Evolutionary conservation across 2,113 vertebrate genomes (phyloP).

Genomic region (Gymnogyps californianus): DNA sequence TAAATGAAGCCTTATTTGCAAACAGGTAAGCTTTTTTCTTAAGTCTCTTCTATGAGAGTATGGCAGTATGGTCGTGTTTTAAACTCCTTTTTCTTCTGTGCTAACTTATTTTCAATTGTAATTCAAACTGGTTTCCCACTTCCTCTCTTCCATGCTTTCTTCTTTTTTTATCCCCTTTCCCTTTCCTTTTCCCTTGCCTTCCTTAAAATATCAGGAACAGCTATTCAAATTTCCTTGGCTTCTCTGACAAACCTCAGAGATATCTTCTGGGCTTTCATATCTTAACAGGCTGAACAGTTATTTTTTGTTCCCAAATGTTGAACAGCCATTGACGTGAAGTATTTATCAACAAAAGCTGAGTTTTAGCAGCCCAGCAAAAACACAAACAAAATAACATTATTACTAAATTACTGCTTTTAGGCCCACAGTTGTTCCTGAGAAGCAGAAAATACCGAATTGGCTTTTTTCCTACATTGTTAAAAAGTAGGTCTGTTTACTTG

Average conservation of each 20-base stretch:
- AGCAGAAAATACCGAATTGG: background rate
- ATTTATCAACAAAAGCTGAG: background rate
- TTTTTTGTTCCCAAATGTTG: background rate
- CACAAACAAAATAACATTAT: background rate
- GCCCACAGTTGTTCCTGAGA: background rate
- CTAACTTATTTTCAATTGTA: background rate
- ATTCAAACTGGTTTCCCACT: background rate
- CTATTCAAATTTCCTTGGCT: background rate
- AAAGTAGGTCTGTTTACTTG: background rate
- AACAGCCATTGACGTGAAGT: background rate
- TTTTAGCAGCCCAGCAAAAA: background rate
- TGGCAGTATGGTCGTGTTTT: background rate
- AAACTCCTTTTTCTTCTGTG: background rate
- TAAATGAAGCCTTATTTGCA: background rate
- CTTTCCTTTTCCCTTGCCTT: background rate
- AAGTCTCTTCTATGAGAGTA: background rate
- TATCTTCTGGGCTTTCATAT: background rate
- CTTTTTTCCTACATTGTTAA: background rate
- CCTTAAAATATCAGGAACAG: background rate
- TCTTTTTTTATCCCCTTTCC: background rate
- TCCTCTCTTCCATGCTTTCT: background rate
- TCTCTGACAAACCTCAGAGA: background rate
- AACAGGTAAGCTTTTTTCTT: background rate
- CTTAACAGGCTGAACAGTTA: background rate
- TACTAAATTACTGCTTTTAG: background rate